Evolutionary conservation across 2,888 invertebrate genomes (phyloP), one percentile per base, ranked within the genome.

Genomic region (Entomobrya multifasciata): DNA sequence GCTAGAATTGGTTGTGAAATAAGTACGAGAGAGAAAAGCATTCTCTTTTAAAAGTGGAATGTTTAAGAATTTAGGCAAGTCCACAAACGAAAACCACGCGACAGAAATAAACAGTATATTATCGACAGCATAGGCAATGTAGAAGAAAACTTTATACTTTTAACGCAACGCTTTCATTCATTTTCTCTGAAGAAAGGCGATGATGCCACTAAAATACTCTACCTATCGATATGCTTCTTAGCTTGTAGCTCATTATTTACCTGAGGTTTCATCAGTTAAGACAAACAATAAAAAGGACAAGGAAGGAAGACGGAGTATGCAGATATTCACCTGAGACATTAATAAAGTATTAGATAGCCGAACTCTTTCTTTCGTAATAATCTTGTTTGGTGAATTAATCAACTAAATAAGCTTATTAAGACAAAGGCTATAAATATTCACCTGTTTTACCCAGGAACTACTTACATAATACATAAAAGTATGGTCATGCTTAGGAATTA

Each of bases 231-330:
- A n/a, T n/a, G n/a, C n/a, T n/a, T n/a, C n/a, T n/a, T n/a, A n/a
- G n/a, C n/a, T n/a, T n/a, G n/a, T n/a, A 11, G 27, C 47, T 78
- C 67, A 85, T 85, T 77, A 78, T 55, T 65, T 83, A 83, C 83
- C 83, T 55, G 67, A 76, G 86, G 87, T 76, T 83, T 83, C 83
- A 87, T 87, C 87, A 87, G 79, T 79, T 79, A 87, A 87, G 83
- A 65, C 82, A 87, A 82, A 79, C 87, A 87, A 74, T 87, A 87
- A 83, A 83, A 79, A 79, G 87, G 82, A 47, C 83, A 47, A 67
- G 74, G 55, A 55, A 30, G 17, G 36, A 36, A 36, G 36, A 36
- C 5, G 8, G 8, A 36, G 8, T 36, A 36, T 36, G 8, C 5
- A 36, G 36, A 36, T 36, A 36, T 36, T 4, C 36, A 36, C 8